Percentiles rank a stretch among this genome's conserved stretches.
Conservation (phyloP, 1,140 invertebrate genomes). For the Eufriesea mexicana region DNA sequence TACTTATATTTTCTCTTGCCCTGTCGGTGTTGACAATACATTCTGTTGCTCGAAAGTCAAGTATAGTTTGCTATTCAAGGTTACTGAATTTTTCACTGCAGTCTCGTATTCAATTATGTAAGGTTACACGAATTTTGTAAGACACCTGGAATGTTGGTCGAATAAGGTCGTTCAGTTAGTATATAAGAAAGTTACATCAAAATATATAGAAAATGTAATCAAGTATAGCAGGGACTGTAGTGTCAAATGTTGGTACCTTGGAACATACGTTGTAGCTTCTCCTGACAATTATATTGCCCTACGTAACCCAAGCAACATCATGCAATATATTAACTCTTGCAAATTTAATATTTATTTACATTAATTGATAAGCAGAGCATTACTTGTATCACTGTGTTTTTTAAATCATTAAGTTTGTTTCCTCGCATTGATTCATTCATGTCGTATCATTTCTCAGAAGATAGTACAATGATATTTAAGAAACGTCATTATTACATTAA, state of each 20-base stretch:
- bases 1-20: constrained; percentile 77
- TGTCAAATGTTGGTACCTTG: constrained; percentile 69
- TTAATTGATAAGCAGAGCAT: constrained; percentile 68
- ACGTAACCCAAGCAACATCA: constrained; percentile 66
- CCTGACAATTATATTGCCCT: constrained; percentile 60
- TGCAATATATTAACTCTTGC: constrained; percentile 66
- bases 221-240: constrained; percentile 60
- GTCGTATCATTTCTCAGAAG: constrained; percentile 72
- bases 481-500: constrained; percentile 52
- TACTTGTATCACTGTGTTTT: constrained; percentile 72
- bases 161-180: neutral
- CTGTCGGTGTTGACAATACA: constrained; percentile 73
- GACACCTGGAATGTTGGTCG: neutral
- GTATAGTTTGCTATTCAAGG: constrained; percentile 69
- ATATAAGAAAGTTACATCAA: neutral
- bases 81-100: constrained; percentile 71
- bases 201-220: constrained; percentile 1
- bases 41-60: constrained; percentile 76
- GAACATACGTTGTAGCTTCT: constrained; percentile 60
- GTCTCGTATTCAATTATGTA: constrained; percentile 44
- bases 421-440: constrained; percentile 70
- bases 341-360: constrained; percentile 71
- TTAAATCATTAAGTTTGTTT: constrained; percentile 69
- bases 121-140: constrained; percentile 2
- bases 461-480: constrained; percentile 62